Base-by-base conservation (phyloP, 1,140 invertebrate genomes). In the Alviniconcha marisindica region DNA sequence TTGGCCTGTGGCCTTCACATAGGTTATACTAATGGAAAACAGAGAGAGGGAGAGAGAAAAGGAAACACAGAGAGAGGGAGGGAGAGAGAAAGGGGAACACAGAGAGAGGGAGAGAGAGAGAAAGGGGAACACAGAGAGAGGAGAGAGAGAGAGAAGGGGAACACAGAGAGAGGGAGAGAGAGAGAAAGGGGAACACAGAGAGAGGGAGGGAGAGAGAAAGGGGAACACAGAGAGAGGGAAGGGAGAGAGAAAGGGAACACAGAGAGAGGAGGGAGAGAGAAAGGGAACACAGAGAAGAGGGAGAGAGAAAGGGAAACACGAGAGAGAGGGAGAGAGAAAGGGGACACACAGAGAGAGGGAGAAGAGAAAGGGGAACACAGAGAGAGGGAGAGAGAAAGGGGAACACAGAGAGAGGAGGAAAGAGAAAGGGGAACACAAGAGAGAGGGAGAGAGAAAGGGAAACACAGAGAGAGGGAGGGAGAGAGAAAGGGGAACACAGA, bases 111-210 rank as follows among this genome's bases (percentile, higher is more conserved):
- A 4, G 31, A 66, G n/a, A 66, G 4, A 66, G n/a, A 31, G 5
- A 66, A 12, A 66, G 4, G 38, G 7, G 42, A 18, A 40, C 3
- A 74, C 14, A 74, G 14, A 40, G 71, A 74, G 14, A n/a, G 38
- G 18, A 56, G 54, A 56, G 3, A 56, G 21, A n/a, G 24, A 7
- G 33, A n/a, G 36, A 10, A 21, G 21, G 54, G 54, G 21, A 21
- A 42, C 12, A 74, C 24, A 48, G 28, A 77, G 74, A 77, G 42
- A n/a, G 74, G 54, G 42, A 33, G 74, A 77, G 31, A 33, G 63
- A 66, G 63, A 66, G 63, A 66, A 31, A 51, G 24, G 51, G 44
- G 31, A 2, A 77, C 42, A 77, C 4, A 48, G 74, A 77, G n/a
- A 33, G 74, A 77, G 12, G 18, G 40, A 54, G 24, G 14, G 74